Percentiles rank a stretch among this genome's conserved stretches.
phyloP scores from a whole-genome alignment of 2,888 invertebrate genomes.

The Doris montereyensis region DNA sequence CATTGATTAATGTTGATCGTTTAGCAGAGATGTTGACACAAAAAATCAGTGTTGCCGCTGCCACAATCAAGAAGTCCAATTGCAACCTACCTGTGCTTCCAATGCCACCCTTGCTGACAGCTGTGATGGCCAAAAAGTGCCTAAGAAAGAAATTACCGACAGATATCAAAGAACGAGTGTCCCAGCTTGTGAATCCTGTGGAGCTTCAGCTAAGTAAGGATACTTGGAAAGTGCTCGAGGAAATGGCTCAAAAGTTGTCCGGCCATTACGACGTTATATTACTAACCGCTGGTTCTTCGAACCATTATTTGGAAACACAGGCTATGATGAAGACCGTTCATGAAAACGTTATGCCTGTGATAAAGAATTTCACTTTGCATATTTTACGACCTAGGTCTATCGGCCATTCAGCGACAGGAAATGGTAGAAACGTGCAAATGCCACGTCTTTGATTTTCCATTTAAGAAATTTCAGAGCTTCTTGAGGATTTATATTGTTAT shows the following conservation, averaged over 20 bases:
- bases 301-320: conserved; percentile 39
- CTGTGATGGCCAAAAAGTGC: conserved; percentile 25
- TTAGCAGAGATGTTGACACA: too few relatives aligned
- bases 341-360: conserved; percentile 28
- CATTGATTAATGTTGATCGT: too few relatives aligned
- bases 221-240: neutral
- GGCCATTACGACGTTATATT: conserved; percentile 35
- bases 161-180: neutral
- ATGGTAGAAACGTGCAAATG: conserved; percentile 30
- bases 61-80: too few relatives aligned
- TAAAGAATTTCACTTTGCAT: conserved; percentile 27
- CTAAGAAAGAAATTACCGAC: conserved; percentile 7
- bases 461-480: conserved; percentile 28
- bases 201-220: neutral
- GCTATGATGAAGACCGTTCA: conserved; percentile 37
- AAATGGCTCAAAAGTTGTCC: conserved; percentile 20
- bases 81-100: too few relatives aligned
- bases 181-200: conserved; percentile 2
- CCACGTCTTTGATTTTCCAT: conserved; percentile 33
- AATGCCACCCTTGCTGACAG: too few relatives aligned
- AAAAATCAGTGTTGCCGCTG: too few relatives aligned
- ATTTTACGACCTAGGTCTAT: conserved; percentile 29
- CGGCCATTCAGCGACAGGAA: neutral
- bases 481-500: conserved; percentile 26
- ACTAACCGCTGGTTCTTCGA: conserved; percentile 40